phyloP scores from a whole-genome alignment of 2,113 vertebrate genomes.

The Diadophis punctatus region DNA sequence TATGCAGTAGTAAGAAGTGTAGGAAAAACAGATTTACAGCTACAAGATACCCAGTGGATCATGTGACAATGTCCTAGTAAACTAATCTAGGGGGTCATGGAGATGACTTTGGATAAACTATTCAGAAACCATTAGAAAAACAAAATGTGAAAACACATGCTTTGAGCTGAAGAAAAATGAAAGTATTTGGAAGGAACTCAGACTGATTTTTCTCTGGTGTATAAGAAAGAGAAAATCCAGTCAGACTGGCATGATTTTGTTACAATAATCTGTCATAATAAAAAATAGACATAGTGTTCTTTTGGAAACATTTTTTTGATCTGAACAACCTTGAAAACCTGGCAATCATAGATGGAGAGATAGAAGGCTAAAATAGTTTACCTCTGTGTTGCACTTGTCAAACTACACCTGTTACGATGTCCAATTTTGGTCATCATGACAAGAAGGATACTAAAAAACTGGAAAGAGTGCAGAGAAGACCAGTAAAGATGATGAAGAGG shows the following conservation, averaged over 20 bases:
- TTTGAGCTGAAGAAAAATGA: not conserved
- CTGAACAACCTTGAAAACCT: not conserved
- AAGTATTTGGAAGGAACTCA: not conserved
- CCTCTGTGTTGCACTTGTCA: too few relatives aligned
- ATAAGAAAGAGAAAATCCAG: not conserved
- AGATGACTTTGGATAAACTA: not conserved
- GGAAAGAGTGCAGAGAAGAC: too few relatives aligned
- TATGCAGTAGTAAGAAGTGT: not conserved
- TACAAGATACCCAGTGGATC: not conserved
- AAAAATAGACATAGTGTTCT: not conserved
- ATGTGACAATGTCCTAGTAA: not conserved
- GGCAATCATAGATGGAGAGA: too few relatives aligned
- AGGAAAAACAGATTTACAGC: not conserved
- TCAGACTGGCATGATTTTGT: not conserved
- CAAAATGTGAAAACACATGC: not conserved
- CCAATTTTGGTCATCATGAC: too few relatives aligned
- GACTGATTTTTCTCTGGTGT: not conserved
- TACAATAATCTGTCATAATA: not conserved
- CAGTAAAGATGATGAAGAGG: too few relatives aligned
- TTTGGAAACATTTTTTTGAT: not conserved
- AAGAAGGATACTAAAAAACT: too few relatives aligned
- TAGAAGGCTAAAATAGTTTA: too few relatives aligned
- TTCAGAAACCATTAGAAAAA: not conserved
- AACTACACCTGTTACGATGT: too few relatives aligned
- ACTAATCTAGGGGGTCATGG: not conserved